Base-by-base conservation (phyloP, 2,113 vertebrate genomes). In the Toxotes chatareus region DNA sequence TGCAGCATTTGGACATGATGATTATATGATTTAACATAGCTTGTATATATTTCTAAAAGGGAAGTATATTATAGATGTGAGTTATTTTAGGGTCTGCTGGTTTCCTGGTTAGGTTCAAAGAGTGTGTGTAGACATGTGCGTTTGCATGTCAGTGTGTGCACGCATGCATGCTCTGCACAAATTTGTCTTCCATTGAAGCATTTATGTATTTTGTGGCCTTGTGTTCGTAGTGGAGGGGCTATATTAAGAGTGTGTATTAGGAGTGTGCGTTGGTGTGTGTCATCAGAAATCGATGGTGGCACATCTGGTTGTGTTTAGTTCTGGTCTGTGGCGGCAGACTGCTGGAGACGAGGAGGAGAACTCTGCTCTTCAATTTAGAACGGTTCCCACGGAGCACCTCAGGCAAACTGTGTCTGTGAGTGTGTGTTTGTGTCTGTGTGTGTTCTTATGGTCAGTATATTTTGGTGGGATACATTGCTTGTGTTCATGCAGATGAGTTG, bases 221-320 rank as follows among this genome's bases (percentile, higher is more conserved):
- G 62, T 6, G 80, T 47, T 67, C 70, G 42, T 5, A 53, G 62
- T 63, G 67, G 61, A 60, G 47, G 27, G 49, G 56, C 47, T 27
- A 61, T 92, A 90, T 91, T 90, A 86, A 27, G 74, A 72, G 71
- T 83, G 86, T 85, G 79, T 89, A 85, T 92, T 86, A 86, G 71
- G 42, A 83, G 83, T 75, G 68, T 73, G 73, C 70, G 76, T 66
- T 10, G 8, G 71, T 82, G 75, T 67, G 80, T 79, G 86, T 87
- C 83, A 72, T 92, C 86, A 86, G 70, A 88, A 92, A 84, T 92
- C 77, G 59, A 92, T 83, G 87, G 86, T 86, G 89, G 89, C 87
- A 93, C 93, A 94, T 95, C 94, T 95, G 94, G 89, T 93, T 91
- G 85, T 65, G 86, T 82, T 94, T 95, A 93, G 89, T 57, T 47